Base-by-base conservation (phyloP, 1,140 invertebrate species). In the Holotrichia oblita region DNA sequence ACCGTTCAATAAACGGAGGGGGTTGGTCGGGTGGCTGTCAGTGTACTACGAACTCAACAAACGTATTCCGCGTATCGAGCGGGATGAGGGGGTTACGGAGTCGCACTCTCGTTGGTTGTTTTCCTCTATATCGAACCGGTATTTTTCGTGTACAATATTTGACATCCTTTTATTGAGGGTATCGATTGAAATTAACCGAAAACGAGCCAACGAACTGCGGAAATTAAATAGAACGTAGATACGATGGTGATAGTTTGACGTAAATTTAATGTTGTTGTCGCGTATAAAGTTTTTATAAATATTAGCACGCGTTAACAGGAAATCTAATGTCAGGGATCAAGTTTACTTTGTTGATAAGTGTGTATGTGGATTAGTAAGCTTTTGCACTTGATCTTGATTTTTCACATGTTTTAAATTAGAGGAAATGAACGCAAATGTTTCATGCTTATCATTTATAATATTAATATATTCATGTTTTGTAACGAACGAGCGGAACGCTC, bases 1-100 rank as follows among this genome's bases (percentile, higher is more conserved):
- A 27, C 27, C 61, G 61, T 69, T 69, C 61, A 27, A 69, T 69
- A 69, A 69, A 69, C 20, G 61, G 61, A 2, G 27, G 27, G 27
- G 27, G 27, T 34, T 34, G 27, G 27, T 34, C 27, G 27, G 61
- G 24, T 14, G 20, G 22, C 61, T 69, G 61, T 27, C 22, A 22
- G 22, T 20, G 61, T 69, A 69, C 61, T 69, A 69, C 27, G 22
- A 69, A 69, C 22, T 24, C 27, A 1, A 69, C 61, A 14, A 55
- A 55, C 48, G 14, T 55, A 3, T n/a, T 12, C 44, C 44, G 4
- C 44, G 44, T 48, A 48, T 3, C n/a, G 8, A 48, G 12, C 12
- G 12, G 17, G 48, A n/a, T 2, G 48, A 17, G 14, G 17, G 48
- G 6, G 48, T 0, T 17, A 2, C 48, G 48, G 27, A 4, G 27